Conservation (phyloP, 2,797 vertebrate species). For the Anguilla marmorata region DNA sequence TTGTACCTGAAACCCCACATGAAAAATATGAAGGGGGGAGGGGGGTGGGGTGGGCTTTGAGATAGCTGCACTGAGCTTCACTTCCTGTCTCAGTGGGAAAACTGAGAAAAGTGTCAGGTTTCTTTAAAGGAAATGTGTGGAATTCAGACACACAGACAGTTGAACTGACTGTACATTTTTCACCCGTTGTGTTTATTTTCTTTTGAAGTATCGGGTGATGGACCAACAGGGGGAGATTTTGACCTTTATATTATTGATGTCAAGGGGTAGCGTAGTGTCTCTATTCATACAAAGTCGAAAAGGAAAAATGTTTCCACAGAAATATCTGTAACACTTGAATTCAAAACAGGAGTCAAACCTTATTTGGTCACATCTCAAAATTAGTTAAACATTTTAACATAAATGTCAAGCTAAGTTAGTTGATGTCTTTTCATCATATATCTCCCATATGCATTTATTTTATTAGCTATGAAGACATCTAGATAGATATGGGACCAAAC, state of each 20-base stretch:
- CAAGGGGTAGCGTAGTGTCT: background rate
- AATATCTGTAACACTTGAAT: background rate
- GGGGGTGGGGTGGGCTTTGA: background rate
- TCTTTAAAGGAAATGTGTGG: background rate
- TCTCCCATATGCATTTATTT: background rate
- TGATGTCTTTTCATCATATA: background rate
- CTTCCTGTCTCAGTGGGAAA: background rate
- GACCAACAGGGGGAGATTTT: background rate
- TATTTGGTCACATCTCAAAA: background rate
- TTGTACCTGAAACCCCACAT: background rate
- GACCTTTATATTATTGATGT: background rate
- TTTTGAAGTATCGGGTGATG: background rate
- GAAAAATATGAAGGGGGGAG: background rate
- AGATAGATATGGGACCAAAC: background rate
- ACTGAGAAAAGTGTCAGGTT: background rate
- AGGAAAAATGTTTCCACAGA: background rate
- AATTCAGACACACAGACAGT: conserved; percentile 9
- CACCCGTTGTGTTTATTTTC: background rate
- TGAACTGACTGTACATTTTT: conserved; percentile 4
- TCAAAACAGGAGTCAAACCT: background rate
- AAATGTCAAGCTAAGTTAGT: background rate
- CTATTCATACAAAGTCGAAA: background rate
- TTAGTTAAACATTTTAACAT: background rate
- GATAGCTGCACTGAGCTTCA: background rate
- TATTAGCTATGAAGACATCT: background rate